Percentiles rank a stretch among this genome's conserved stretches.
Conservation (phyloP, 2,797 vertebrate genomes). For the Trachurus trachurus region DNA sequence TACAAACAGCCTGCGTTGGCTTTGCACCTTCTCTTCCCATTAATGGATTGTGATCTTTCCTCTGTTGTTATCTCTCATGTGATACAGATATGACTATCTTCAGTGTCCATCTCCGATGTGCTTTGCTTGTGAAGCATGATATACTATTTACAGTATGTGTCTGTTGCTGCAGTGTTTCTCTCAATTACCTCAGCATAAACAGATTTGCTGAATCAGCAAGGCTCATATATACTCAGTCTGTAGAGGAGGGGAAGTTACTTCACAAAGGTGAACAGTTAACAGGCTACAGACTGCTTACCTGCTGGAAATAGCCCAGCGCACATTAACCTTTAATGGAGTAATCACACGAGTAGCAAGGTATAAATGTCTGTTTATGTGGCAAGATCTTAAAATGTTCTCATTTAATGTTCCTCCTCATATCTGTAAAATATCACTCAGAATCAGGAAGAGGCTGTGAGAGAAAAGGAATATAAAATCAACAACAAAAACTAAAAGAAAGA, state of each 20-base stretch:
- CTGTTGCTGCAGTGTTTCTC: constrained; percentile 27
- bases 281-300: background rate
- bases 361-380: background rate
- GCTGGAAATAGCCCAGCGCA: background rate
- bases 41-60: background rate
- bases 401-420: background rate
- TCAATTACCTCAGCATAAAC: constrained; percentile 34
- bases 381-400: background rate
- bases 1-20: constrained; percentile 18
- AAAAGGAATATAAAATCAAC: background rate
- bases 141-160: constrained; percentile 20
- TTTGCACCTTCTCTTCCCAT: background rate
- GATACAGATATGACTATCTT: background rate
- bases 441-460: background rate
- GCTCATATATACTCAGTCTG: constrained; percentile 8
- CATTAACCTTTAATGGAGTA: background rate
- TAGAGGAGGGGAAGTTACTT: constrained; percentile 3
- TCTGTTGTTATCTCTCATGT: constrained; percentile 9
- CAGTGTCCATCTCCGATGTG: constrained; percentile 25
- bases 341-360: background rate
- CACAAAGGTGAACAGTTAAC: background rate
- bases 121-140: constrained; percentile 19
- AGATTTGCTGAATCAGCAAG: constrained; percentile 47
- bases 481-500: constrained; percentile 14
- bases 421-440: background rate